Evolutionary conservation across 2,888 invertebrate genomes (phyloP).

Genomic region (Nemotelus pantherinus): DNA sequence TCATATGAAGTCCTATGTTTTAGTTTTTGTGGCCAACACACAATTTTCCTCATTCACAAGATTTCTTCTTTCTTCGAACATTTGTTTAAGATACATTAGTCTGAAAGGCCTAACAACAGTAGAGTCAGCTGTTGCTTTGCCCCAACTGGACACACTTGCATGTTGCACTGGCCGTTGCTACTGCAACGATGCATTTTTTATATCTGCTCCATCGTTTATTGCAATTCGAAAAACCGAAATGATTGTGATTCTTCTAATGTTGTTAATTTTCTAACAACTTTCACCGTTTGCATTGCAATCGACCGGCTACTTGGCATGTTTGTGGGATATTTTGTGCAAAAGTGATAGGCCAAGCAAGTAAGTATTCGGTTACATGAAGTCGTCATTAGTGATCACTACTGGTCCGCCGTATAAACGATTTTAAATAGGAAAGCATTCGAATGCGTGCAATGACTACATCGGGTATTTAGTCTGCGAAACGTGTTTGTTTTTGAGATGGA

Average conservation of each 20-base stretch:
- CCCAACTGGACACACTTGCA: background rate
- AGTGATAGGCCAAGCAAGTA: background rate
- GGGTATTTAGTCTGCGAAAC: background rate
- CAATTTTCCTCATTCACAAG: too few relatives aligned
- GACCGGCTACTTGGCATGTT: background rate
- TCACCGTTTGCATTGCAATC: constrained; percentile 1
- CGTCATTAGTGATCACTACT: background rate
- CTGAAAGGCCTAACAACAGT: constrained; percentile 17
- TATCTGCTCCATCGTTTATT: background rate
- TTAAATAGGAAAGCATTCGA: too few relatives aligned
- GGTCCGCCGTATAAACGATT: too few relatives aligned
- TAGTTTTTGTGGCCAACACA: too few relatives aligned
- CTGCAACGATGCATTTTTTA: constrained; percentile 13
- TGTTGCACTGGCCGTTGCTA: background rate
- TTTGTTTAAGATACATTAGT: background rate
- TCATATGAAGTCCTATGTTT: background rate
- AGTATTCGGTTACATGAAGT: background rate
- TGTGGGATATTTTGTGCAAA: constrained; percentile 13
- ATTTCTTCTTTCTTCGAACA: background rate
- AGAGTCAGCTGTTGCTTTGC: background rate
- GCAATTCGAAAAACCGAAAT: constrained; percentile 4
- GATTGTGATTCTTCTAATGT: constrained; percentile 35
- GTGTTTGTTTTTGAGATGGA: background rate
- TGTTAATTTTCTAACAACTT: constrained; percentile 32
- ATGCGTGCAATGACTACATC: background rate